phyloP scores from a whole-genome alignment of 2,113 vertebrate genomes.

The Menidia beryllina region DNA sequence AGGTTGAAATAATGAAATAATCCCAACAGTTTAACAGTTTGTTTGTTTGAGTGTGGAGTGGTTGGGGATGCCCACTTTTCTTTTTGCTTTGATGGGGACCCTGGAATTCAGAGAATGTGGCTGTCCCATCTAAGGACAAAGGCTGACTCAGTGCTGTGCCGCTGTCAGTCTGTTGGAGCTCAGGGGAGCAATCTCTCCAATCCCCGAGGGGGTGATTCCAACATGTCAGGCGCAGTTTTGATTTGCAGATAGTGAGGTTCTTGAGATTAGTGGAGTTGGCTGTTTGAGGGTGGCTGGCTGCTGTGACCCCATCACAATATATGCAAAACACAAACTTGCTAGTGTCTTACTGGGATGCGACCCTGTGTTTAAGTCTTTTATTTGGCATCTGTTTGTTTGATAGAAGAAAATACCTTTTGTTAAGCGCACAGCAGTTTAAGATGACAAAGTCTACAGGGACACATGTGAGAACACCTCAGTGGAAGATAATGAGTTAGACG shows the following conservation, averaged over 20 bases:
- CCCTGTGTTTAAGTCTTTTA: neutral
- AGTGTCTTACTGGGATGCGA: neutral
- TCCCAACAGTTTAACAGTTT: neutral
- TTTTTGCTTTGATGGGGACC: slow-evolving; percentile 72
- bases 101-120: slow-evolving; percentile 77
- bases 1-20: neutral
- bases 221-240: slow-evolving; percentile 12
- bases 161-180: slow-evolving; percentile 32
- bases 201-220: slow-evolving; percentile 40
- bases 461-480: neutral
- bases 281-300: neutral
- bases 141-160: slow-evolving; percentile 55
- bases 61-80: slow-evolving; percentile 47
- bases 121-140: slow-evolving; percentile 60
- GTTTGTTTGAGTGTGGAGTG: neutral
- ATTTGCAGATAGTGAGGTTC: slow-evolving; percentile 39
- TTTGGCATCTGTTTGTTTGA: neutral
- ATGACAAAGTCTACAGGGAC: too few species aligned
- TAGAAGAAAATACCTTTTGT: too few species aligned
- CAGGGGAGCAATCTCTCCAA: slow-evolving; percentile 46
- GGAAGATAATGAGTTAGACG: neutral
- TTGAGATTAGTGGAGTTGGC: slow-evolving; percentile 6
- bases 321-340: neutral
- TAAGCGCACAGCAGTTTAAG: too few species aligned
- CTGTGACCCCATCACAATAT: neutral